Evolutionary conservation across 2,888 invertebrate genomes (phyloP), one percentile per base, ranked within the genome.

Genomic region (Acleris sparsana): DNA sequence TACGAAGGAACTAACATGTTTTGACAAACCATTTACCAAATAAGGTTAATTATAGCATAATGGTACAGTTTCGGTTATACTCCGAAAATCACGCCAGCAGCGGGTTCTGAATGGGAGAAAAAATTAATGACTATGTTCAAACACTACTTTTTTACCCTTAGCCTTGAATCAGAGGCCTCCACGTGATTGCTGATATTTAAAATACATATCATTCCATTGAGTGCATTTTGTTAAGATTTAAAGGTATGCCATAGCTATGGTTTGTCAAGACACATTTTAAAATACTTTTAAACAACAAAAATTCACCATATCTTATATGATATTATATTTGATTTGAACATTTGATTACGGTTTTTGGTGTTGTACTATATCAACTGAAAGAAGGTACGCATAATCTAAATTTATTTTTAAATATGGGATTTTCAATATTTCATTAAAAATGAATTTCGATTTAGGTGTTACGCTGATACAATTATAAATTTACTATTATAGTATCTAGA

Each of bases 401-500:
- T 68, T 63, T 64, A 60, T 60, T 63, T 68, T 64, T 48, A 60
- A 61, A 63, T 68, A 69, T 66, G 70, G 67, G 61, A 71, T 70
- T 71, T 72, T 75, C 63, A 72, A 65, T 69, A 70, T 72, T 72
- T 67, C 63, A 69, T 70, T 69, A 70, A 71, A 68, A 71, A 71
- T 59, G 71, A 73, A 70, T 70, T 71, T 70, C 58, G 62, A 78
- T 81, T 83, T 80, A 77, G 80, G 78, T 86, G 84, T 80, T 82
- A 79, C 80, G 79, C 74, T 68, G 76, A 76, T 80, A 77, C 79
- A 76, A 80, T 83, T 86, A 88, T 87, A 89, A 87, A 88, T 65
- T 88, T 80, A 72, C 88, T 89, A 89, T 87, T 86, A 86, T 86
- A 83, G 78, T 83, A 80, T 84, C 85, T 87, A 87, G 78, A 87